These are phyloP conservation scores for Harpalus rubripes DNA, from an alignment of 2,888 invertebrate species.

Conservation along the genomic window DNA sequence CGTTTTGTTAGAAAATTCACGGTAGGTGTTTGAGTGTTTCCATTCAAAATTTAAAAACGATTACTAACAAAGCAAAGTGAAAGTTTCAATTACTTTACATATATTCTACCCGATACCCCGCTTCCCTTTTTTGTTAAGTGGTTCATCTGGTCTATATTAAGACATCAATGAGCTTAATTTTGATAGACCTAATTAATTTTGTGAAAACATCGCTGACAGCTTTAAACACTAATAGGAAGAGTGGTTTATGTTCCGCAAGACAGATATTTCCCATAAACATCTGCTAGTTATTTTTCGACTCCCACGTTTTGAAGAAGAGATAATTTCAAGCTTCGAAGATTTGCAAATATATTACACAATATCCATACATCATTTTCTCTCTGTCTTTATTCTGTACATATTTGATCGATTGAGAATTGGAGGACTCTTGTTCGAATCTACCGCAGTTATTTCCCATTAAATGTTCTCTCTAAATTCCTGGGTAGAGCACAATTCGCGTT, in stretches of 20 bases:
- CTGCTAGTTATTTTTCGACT: slow-evolving; percentile 38
- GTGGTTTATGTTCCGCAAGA: slow-evolving; percentile 34
- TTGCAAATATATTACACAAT: slow-evolving; percentile 26
- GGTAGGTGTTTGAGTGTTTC: background rate
- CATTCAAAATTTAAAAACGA: slow-evolving; percentile 3
- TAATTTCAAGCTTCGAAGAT: background rate
- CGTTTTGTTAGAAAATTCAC: background rate
- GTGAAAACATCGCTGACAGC: slow-evolving; percentile 38
- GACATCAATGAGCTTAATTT: slow-evolving; percentile 34
- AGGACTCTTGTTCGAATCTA: background rate
- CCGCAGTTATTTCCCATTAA: background rate
- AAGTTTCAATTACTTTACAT: background rate
- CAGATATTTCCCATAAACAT: slow-evolving; percentile 36
- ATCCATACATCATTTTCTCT: background rate
- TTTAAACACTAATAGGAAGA: slow-evolving; percentile 44
- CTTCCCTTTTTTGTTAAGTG: slow-evolving; percentile 1
- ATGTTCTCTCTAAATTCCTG: background rate
- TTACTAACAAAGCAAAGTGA: background rate
- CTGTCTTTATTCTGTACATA: too few relatives aligned
- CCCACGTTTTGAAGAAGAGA: slow-evolving; percentile 20
- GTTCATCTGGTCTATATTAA: slow-evolving; percentile 20
- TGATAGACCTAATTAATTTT: slow-evolving; percentile 41
- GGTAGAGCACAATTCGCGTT: background rate
- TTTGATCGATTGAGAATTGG: background rate
- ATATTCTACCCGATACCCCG: background rate